phyloP scores from a whole-genome alignment of 2,888 invertebrate genomes.

The Ophion slaviceki region DNA sequence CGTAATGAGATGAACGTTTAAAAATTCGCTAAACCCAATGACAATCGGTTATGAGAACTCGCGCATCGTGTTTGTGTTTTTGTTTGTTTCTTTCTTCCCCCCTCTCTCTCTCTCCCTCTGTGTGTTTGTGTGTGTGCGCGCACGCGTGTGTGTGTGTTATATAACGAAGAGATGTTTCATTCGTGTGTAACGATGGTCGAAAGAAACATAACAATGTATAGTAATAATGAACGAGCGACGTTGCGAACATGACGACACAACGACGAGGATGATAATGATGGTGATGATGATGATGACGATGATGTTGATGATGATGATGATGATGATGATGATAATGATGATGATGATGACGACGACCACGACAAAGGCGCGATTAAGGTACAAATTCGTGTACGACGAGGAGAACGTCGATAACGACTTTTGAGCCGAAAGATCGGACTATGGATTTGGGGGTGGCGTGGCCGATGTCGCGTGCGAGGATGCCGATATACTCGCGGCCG shows the following conservation, averaged over 20 bases:
- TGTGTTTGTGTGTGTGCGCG: background rate
- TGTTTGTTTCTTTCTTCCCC: background rate
- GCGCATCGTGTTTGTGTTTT: conserved; percentile 11
- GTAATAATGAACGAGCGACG: conserved; percentile 58
- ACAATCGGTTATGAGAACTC: conserved; percentile 25
- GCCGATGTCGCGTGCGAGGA: conserved; percentile 81
- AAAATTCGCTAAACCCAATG: conserved; percentile 22
- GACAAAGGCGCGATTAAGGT: conserved; percentile 75
- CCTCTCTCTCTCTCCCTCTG: background rate
- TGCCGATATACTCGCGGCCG: conserved; percentile 75
- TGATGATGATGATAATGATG: conserved; percentile 7
- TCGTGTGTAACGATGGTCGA: conserved; percentile 35
- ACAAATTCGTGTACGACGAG: conserved; percentile 62
- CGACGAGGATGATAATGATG: conserved; percentile 72
- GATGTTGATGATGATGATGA: background rate
- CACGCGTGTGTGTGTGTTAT: background rate
- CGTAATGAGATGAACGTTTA: conserved; percentile 25
- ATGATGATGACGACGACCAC: conserved; percentile 70
- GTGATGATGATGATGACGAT: conserved; percentile 1
- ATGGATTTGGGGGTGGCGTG: conserved; percentile 83
- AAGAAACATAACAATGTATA: conserved; percentile 43
- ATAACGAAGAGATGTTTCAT: conserved; percentile 38
- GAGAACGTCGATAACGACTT: conserved; percentile 73
- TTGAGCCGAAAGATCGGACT: conserved; percentile 78
- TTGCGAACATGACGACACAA: conserved; percentile 55